Percentiles rank a stretch among this genome's conserved stretches.
Evolutionary conservation across 2,888 invertebrate species (phyloP).

Genomic region (Plagodis dolabraria): DNA sequence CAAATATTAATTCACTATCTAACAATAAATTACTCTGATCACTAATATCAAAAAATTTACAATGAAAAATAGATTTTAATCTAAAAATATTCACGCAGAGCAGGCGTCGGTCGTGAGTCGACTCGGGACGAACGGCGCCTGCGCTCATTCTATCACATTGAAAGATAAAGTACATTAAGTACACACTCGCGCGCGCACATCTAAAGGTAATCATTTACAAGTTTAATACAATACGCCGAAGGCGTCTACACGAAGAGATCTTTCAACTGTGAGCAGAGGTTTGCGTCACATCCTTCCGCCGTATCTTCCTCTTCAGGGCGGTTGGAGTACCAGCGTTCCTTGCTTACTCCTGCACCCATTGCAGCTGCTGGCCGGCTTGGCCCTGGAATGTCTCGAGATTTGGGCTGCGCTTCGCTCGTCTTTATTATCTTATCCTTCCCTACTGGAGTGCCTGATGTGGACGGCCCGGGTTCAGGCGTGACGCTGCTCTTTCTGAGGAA

Average conservation of each 20-base stretch:
- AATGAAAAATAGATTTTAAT: slow-evolving; percentile 83
- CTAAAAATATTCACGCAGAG: slow-evolving; percentile 77
- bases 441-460: slow-evolving; percentile 55
- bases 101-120: slow-evolving; percentile 76
- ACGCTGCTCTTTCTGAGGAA: slow-evolving; percentile 87
- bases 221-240: slow-evolving; percentile 55
- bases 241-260: slow-evolving; percentile 92
- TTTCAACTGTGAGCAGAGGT: slow-evolving; percentile 92
- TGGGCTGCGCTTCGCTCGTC: slow-evolving; percentile 66
- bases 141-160: slow-evolving; percentile 81
- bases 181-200: slow-evolving; percentile 59
- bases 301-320: slow-evolving; percentile 89
- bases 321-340: slow-evolving; percentile 85
- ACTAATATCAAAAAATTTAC: slow-evolving; percentile 83
- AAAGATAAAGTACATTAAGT: slow-evolving; percentile 78
- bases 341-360: slow-evolving; percentile 44
- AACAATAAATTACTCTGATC: slow-evolving; percentile 79
- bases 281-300: slow-evolving; percentile 90
- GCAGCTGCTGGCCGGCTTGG: slow-evolving; percentile 48
- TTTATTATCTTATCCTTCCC: slow-evolving; percentile 56
- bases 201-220: slow-evolving; percentile 74
- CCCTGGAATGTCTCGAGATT: slow-evolving; percentile 65
- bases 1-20: slow-evolving; percentile 80
- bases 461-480: slow-evolving; percentile 68
- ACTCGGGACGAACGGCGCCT: slow-evolving; percentile 72